Base-by-base conservation (phyloP, 1,140 invertebrate genomes). In the Drosophila orena region DNA sequence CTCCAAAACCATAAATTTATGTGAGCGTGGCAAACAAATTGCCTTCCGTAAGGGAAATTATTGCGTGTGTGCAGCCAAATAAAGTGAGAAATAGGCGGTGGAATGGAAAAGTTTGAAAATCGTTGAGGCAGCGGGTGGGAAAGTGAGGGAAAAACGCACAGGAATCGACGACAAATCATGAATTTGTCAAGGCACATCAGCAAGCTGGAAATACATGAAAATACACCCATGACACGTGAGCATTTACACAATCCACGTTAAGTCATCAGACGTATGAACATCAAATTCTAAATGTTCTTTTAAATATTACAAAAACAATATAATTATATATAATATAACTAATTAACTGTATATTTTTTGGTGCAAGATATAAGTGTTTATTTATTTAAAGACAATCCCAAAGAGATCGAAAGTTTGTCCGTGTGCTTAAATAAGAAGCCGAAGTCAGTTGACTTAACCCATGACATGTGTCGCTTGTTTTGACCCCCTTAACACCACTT, bases 21-120 rank as follows among this genome's bases (percentile, higher is more conserved):
- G 75, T 89, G 79, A 73, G 59, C 66, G 83, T 79, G 84, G 70
- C 73, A 75, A 89, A 89, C 83, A 88, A 88, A 89, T 88, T 88
- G 79, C 61, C 61, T 77, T 79, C 76, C 79, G 57, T 89, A 79
- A 77, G 83, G 79, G 53, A 88, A 86, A 88, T 86, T 81, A 86
- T 88, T 81, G 79, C 70, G 56, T 62, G 40, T 66, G 49, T 57
- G 73, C 47, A 56, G 42, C 34, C 62, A 54, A 77, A 81, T 55
- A 62, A 74, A 77, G 46, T 53, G 64, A 34, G 4, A 34, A 68
- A 56, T 14, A 15, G 30, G 44, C 30, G 52, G 44, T 10, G 27
- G 38, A 17, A n/a, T 40, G n/a, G 40, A 49, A 34, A 52, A 57
- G 17, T 40, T 34, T 15, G 22, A 40, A 50, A 55, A 34, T 4